Evolutionary conservation across 1,140 invertebrate genomes (phyloP), one percentile per base, ranked within the genome.

Genomic region (Armadillidium nasatum): DNA sequence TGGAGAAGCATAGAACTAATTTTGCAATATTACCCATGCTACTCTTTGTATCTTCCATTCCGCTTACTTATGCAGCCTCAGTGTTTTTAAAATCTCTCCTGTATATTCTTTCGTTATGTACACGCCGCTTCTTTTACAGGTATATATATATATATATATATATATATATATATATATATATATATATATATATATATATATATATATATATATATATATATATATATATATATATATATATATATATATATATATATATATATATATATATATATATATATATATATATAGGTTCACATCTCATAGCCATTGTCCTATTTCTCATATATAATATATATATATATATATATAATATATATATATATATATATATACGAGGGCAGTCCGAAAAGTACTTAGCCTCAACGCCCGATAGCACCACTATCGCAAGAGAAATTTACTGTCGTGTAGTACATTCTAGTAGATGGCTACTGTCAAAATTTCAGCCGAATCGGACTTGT

Each of bases 281-380:
- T 69, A 69, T 69, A 69, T 45, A 72, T 44, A 72, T 72, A 72
- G 33, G 45, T 72, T 15, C 44, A 72, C 22, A 72, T 72, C 13
- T 72, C 11, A 44, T 44, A 50, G 19, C 19, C 10, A 69, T 69
- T 10, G n/a, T n/a, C n/a, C n/a, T n/a, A n/a, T n/a, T n/a, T n/a
- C n/a, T n/a, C n/a, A n/a, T n/a, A n/a, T n/a, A 10, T 10, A 11
- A 19, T 19, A 69, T 69, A 69, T 69, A 69, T 74, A 71, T 21
- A 71, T 71, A 7, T 71, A 71, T 71, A 71, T 71, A 71, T 71
- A 21, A 23, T 23, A 71, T 71, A 7, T 6, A 71, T 7, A 71
- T 21, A 4, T 21, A 71, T 71, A 21, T 71, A 33, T 21, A 6
- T 71, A 33, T 21, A 6, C n/a, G n/a, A n/a, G n/a, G n/a, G n/a